Evolutionary conservation across 1,140 invertebrate species (phyloP).

Genomic region (Conopomorpha cramerella): DNA sequence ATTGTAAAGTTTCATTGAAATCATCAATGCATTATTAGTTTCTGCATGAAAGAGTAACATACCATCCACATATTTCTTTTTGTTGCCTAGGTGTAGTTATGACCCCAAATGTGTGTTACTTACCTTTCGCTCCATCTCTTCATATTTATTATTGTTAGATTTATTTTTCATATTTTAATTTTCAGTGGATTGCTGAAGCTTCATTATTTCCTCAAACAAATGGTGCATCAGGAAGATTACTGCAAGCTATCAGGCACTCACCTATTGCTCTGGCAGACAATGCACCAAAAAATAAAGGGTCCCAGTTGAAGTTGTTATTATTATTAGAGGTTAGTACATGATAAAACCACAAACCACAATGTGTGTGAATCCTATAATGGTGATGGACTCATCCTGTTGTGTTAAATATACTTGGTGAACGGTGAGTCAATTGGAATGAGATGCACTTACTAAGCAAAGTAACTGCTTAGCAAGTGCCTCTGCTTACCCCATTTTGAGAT

Average conservation of each 20-base stretch:
- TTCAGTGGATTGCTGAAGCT: conserved; percentile 72
- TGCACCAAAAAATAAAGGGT: conserved; percentile 78
- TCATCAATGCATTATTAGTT: background rate
- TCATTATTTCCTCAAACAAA: conserved; percentile 69
- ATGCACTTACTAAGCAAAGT: no score
- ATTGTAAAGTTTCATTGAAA: no score
- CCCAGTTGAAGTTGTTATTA: conserved; percentile 87
- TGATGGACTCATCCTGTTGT: no score
- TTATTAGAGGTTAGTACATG: conserved; percentile 68
- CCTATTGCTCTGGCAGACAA: conserved; percentile 78
- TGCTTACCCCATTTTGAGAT: no score
- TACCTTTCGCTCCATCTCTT: no score
- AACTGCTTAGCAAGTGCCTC: no score
- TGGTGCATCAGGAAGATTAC: conserved; percentile 70
- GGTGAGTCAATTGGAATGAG: no score
- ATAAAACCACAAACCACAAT: no score
- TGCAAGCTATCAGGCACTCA: conserved; percentile 70
- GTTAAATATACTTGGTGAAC: no score
- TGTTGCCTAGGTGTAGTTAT: conserved; percentile 3
- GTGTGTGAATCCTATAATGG: no score
- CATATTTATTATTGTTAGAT: background rate
- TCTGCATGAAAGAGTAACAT: background rate
- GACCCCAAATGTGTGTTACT: no score
- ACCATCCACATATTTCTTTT: conserved; percentile 5
- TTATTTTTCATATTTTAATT: conserved; percentile 8